Evolutionary conservation across 2,113 vertebrate genomes (phyloP), one percentile per base, ranked within the genome.

Genomic region (Apodemus speciosus): DNA sequence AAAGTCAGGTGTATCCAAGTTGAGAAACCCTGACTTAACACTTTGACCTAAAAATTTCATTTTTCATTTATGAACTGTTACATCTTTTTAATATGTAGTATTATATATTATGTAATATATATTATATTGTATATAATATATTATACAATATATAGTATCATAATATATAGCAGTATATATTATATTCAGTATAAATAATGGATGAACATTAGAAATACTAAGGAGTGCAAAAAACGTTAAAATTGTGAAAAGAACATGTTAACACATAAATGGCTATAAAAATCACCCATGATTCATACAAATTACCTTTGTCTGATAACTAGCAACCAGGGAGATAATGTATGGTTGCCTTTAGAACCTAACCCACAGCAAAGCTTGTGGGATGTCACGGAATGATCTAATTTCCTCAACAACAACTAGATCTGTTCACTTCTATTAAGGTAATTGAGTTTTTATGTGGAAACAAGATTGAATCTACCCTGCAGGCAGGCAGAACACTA

Each of bases 371-470:
- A 95, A 80, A 90, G 58, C 75, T 91, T 89, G 49, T 40, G 20
- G 84, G 73, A 84, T 87, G 38, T 92, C 93, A 91, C 64, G 71
- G 2, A 58, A 27, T 96, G 90, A 96, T 92, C 89, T 83, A 40
- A 85, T 96, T 94, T 94, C 58, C 46, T 94, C 71, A 75, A 64
- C 92, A 91, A 46, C 32, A 95, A 71, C 85, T 81, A 89, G 75
- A 90, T 95, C 88, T 93, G 49, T 92, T 88, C 68, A 89, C 64
- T 73, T 95, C 85, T 95, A 73, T 93, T 93, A 95, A 75, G 51
- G 84, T 93, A 89, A 93, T 93, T 92, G 91, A 92, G 68, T 95
- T 95, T 96, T 92, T 94, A 73, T 94, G 71, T 71, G 64, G 84
- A 96, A 95, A 93, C 75, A 89, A 72, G 91, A 95, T 90, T 80